Percentiles rank a stretch among this genome's conserved stretches.
Evolutionary conservation across 2,888 invertebrate genomes (phyloP).

Genomic region (Frankliniella fusca): DNA sequence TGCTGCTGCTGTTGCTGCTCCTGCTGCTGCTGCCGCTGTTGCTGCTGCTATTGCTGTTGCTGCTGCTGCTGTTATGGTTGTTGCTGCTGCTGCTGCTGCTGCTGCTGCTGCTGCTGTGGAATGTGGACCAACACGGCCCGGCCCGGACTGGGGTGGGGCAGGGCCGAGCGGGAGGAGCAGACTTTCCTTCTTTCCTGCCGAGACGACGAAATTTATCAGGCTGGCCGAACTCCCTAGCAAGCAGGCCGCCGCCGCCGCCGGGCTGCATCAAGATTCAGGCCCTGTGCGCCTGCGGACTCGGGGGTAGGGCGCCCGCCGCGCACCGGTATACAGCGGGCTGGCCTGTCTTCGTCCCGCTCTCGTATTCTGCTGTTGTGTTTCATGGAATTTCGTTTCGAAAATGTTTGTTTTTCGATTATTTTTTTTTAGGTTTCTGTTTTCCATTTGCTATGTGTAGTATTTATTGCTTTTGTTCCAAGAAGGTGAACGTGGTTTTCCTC

Average conservation of each 20-base stretch:
- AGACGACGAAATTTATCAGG: background rate
- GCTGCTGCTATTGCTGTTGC: background rate
- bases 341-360: too few species aligned
- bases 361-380: too few species aligned
- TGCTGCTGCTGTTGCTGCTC: too few species aligned
- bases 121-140: background rate
- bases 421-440: too few species aligned
- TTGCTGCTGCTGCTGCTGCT: background rate
- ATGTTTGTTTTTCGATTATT: too few species aligned
- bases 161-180: background rate
- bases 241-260: background rate
- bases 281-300: background rate
- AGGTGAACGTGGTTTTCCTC: too few species aligned
- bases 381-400: too few species aligned
- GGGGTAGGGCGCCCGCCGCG: background rate
- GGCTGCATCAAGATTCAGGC: constrained; percentile 14
- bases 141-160: background rate
- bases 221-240: background rate
- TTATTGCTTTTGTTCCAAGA: too few species aligned
- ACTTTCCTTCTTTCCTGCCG: too few species aligned
- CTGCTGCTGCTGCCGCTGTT: too few species aligned
- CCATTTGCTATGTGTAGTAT: too few species aligned
- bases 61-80: background rate
- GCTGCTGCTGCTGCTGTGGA: background rate
- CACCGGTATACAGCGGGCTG: background rate